These are phyloP conservation scores for Poecilia velifera DNA, from an alignment of 2,797 vertebrate genomes.

Conservation along the genomic window DNA sequence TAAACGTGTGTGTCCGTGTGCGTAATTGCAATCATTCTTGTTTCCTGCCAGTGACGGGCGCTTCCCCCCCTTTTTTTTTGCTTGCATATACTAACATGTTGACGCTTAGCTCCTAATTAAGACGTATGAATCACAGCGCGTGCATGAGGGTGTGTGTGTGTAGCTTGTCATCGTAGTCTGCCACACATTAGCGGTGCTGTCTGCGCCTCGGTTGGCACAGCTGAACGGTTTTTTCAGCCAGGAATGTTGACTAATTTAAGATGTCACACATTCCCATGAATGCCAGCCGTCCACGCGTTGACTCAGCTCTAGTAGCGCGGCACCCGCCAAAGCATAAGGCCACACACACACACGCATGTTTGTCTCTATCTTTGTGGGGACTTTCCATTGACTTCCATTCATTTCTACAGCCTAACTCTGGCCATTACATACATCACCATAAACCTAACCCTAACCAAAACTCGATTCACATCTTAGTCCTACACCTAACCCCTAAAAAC, in stretches of 20 bases:
- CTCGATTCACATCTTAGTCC: too few relatives aligned
- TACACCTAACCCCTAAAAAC: too few relatives aligned
- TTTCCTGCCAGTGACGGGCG: conserved; percentile 63
- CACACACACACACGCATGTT: not conserved
- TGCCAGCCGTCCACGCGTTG: conserved; percentile 34
- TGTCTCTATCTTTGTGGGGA: too few relatives aligned
- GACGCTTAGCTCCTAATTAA: conserved; percentile 77
- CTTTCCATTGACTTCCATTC: too few relatives aligned
- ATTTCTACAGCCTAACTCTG: too few relatives aligned
- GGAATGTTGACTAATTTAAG: conserved; percentile 72
- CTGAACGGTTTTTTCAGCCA: conserved; percentile 55
- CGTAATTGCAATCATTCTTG: conserved; percentile 28
- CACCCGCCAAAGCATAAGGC: conserved; percentile 5
- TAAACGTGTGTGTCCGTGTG: conserved; percentile 30
- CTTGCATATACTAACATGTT: conserved; percentile 63
- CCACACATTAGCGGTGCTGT: conserved; percentile 66
- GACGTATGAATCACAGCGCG: conserved; percentile 73
- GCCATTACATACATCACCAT: too few relatives aligned
- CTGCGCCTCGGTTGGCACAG: conserved; percentile 65
- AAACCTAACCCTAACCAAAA: too few relatives aligned
- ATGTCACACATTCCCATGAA: conserved; percentile 67
- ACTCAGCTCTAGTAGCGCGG: conserved; percentile 34
- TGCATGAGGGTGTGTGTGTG: conserved; percentile 23
- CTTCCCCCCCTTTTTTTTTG: conserved; percentile 35
- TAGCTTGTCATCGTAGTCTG: conserved; percentile 60